Percentiles rank a stretch among this genome's conserved stretches.
Conservation (phyloP, 1,140 invertebrate genomes). For the Drosophila ogumai region DNA sequence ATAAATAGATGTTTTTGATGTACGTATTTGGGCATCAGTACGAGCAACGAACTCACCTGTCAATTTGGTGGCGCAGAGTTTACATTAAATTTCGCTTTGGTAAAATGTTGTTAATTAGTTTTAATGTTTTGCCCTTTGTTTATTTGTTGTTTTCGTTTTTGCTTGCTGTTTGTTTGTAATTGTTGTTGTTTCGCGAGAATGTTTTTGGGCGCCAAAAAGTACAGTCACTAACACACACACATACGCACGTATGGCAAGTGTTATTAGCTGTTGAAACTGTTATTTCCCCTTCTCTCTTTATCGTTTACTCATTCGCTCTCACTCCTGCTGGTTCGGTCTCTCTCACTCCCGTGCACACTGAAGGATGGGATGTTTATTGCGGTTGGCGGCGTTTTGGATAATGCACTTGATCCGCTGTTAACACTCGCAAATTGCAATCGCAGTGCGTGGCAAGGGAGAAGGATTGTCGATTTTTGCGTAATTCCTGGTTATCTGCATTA, state of each 20-base stretch:
- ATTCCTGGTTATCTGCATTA: constrained; percentile 17
- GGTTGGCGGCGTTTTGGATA: constrained; percentile 47
- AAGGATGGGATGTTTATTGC: constrained; percentile 55
- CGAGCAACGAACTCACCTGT: constrained; percentile 39
- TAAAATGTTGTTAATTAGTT: constrained; percentile 65
- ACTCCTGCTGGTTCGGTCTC: neutral
- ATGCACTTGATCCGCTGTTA: constrained; percentile 38
- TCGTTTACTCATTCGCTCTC: neutral
- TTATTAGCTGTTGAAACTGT: constrained; percentile 54
- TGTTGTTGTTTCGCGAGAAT: constrained; percentile 31
- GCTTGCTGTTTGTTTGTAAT: neutral
- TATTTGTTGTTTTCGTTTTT: constrained; percentile 24
- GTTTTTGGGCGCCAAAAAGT: constrained; percentile 75
- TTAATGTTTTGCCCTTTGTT: constrained; percentile 43
- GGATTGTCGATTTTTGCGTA: constrained; percentile 24
- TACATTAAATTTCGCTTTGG: constrained; percentile 46
- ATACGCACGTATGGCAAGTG: constrained; percentile 18
- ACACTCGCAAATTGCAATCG: constrained; percentile 1
- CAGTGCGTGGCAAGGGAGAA: neutral
- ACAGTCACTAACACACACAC: constrained; percentile 54
- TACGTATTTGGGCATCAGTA: neutral
- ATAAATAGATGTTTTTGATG: constrained; percentile 14
- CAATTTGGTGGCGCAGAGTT: constrained; percentile 23
- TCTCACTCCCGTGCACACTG: constrained; percentile 20
- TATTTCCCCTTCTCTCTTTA: constrained; percentile 19